Conservation (phyloP, 2,888 invertebrate species). For the Hydriomena furcata region DNA sequence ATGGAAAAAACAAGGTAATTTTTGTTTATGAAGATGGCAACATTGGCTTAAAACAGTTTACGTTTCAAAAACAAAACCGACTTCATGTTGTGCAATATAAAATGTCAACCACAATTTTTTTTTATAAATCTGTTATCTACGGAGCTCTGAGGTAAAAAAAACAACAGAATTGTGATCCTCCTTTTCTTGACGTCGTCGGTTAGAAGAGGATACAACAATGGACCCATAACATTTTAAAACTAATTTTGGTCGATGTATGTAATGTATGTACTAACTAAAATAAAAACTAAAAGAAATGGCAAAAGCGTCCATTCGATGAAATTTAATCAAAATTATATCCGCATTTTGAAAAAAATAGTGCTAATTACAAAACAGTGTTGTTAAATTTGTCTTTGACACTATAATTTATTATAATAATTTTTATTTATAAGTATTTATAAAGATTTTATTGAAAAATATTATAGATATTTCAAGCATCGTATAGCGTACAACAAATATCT, state of each 20-base stretch:
- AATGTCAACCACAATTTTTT: too few species aligned
- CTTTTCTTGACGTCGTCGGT: too few species aligned
- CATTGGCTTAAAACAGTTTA: too few species aligned
- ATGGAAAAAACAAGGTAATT: neutral
- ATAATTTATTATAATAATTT: conserved; percentile 6
- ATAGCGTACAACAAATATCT: conserved; percentile 4
- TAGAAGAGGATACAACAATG: conserved; percentile 11
- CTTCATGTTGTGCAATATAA: too few species aligned
- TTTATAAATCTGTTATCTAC: too few species aligned
- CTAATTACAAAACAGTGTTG: too few species aligned
- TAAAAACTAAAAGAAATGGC: conserved; percentile 21
- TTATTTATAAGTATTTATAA: conserved; percentile 9
- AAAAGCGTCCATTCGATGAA: conserved; percentile 13
- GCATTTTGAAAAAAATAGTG: too few species aligned
- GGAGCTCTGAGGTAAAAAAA: too few species aligned
- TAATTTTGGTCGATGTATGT: conserved; percentile 47
- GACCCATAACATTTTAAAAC: conserved; percentile 25
- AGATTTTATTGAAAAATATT: conserved; percentile 16
- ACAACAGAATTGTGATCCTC: too few species aligned
- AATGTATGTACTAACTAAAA: conserved; percentile 31
- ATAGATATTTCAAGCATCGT: conserved; percentile 16
- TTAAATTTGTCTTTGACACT: conserved; percentile 7
- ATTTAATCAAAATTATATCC: neutral
- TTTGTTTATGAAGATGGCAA: too few species aligned
- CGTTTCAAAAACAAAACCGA: too few species aligned